Percentiles rank a stretch among this genome's conserved stretches.
Evolutionary conservation across 2,113 vertebrate genomes (phyloP).

Genomic region (Mohoua ochrocephala): DNA sequence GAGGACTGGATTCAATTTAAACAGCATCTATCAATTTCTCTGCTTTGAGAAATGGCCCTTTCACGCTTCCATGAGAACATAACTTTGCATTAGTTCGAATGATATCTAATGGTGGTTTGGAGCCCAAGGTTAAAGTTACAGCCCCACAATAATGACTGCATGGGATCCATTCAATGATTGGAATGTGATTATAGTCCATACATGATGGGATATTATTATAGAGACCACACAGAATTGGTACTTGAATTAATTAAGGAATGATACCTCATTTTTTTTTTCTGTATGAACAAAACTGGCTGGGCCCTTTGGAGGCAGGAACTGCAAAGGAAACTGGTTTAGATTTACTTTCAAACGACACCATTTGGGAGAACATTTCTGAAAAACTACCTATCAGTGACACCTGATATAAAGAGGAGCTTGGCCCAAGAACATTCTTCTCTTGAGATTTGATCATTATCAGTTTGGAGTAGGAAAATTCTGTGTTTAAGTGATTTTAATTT

Average conservation of each 20-base stretch:
- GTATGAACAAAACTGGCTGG: background rate
- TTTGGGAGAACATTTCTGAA: background rate
- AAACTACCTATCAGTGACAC: background rate
- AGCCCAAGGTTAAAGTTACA: background rate
- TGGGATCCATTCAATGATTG: background rate
- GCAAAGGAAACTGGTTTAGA: background rate
- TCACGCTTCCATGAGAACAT: background rate
- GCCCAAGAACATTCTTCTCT: background rate
- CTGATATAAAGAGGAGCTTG: background rate
- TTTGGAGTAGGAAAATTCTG: background rate
- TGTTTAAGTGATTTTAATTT: background rate
- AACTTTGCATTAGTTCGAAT: background rate
- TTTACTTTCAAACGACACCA: background rate
- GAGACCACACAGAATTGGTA: background rate
- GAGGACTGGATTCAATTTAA: background rate
- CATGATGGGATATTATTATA: background rate
- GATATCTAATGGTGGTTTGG: background rate
- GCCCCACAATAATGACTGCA: background rate
- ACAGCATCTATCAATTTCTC: background rate
- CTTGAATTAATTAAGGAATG: background rate
- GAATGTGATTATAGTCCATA: background rate
- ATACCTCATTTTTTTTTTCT: background rate
- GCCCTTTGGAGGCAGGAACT: background rate
- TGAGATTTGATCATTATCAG: background rate
- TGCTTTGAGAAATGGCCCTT: background rate